These are phyloP conservation scores for Chelonus insularis DNA, from an alignment of 1,140 invertebrate genomes.

Conservation along the genomic window DNA sequence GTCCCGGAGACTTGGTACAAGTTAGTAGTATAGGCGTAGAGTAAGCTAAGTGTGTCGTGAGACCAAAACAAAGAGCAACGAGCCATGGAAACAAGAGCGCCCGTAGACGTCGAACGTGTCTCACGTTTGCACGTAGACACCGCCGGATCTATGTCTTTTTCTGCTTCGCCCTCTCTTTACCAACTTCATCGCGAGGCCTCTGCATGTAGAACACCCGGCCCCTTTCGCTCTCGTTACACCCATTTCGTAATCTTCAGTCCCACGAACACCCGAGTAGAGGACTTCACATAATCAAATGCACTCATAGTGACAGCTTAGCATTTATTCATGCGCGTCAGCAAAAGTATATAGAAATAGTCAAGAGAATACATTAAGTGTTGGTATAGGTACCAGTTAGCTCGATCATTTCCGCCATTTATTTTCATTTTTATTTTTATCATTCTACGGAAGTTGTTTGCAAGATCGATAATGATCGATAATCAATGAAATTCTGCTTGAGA, in stretches of 20 bases:
- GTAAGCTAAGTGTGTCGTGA: slow-evolving; percentile 32
- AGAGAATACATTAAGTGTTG: too few species aligned
- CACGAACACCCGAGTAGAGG: too few species aligned
- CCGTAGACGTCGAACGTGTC: slow-evolving; percentile 36
- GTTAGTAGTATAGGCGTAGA: neutral
- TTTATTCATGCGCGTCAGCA: neutral
- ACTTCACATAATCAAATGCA: slow-evolving; percentile 10
- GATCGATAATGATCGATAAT: slow-evolving; percentile 6
- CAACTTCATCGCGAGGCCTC: neutral
- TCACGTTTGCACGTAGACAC: slow-evolving; percentile 35
- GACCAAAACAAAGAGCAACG: slow-evolving; percentile 34
- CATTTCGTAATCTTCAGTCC: slow-evolving; percentile 29
- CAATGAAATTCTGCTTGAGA: neutral
- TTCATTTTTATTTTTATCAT: too few species aligned
- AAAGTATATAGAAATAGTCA: too few species aligned
- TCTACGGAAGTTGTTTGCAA: too few species aligned
- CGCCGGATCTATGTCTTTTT: neutral
- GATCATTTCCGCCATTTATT: too few species aligned
- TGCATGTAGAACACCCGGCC: slow-evolving; percentile 1
- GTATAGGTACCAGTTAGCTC: too few species aligned
- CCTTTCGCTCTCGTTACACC: slow-evolving; percentile 28
- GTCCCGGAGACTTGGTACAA: neutral
- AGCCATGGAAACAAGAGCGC: slow-evolving; percentile 40
- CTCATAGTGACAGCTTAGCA: neutral
- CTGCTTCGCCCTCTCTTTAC: neutral